These are phyloP conservation scores for Chaenodraco wilsoni DNA, from an alignment of 2,797 vertebrate species.

Conservation along the genomic window DNA sequence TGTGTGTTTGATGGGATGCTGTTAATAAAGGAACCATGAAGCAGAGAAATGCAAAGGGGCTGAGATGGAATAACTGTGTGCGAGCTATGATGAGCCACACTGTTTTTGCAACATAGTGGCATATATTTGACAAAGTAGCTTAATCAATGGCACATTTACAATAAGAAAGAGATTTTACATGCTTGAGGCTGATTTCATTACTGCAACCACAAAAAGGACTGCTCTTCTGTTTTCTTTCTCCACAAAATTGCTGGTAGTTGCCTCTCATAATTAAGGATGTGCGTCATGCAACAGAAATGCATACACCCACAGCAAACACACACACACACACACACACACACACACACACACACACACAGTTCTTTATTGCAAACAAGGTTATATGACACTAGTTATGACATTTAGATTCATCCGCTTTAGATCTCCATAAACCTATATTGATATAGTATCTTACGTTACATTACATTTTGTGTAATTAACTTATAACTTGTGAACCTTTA, in stretches of 20 bases:
- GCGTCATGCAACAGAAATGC: slow-evolving; percentile 36
- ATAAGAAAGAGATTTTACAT: slow-evolving; percentile 27
- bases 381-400: background rate
- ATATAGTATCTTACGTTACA: slow-evolving; percentile 3
- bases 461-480: background rate
- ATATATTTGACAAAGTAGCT: slow-evolving; percentile 15
- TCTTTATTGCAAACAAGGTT: slow-evolving; percentile 3
- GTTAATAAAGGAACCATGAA: slow-evolving; percentile 59
- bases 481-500: background rate
- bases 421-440: background rate
- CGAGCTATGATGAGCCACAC: slow-evolving; percentile 36
- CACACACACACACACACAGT: background rate
- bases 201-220: slow-evolving; percentile 29
- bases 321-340: background rate
- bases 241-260: slow-evolving; percentile 25
- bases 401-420: slow-evolving; percentile 3
- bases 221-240: slow-evolving; percentile 33
- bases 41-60: slow-evolving; percentile 53
- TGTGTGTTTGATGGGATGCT: slow-evolving; percentile 68
- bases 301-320: slow-evolving; percentile 18
- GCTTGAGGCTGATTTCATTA: slow-evolving; percentile 30
- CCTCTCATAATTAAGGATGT: slow-evolving; percentile 36
- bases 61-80: slow-evolving; percentile 36
- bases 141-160: slow-evolving; percentile 40
- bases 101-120: slow-evolving; percentile 36